These are phyloP conservation scores for Lepus oiostolus DNA, from an alignment of 2,797 vertebrate genomes.

Conservation along the genomic window DNA sequence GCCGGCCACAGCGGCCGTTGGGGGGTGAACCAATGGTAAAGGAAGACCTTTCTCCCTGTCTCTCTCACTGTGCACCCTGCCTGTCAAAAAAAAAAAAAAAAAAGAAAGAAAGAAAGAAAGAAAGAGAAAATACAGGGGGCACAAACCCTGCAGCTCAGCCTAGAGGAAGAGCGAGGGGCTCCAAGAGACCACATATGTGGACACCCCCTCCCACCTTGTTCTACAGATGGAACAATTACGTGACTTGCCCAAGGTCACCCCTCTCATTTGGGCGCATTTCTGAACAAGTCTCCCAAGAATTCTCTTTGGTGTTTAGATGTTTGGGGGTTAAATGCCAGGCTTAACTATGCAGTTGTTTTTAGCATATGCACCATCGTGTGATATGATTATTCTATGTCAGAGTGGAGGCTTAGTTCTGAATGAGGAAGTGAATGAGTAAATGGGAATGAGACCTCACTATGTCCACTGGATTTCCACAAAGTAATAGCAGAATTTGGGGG, in stretches of 20 bases:
- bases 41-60: too few relatives aligned
- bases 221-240: neutral
- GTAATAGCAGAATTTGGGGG: neutral
- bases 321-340: neutral
- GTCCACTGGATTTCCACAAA: neutral
- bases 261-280: neutral
- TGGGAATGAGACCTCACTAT: neutral
- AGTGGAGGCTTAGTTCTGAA: neutral
- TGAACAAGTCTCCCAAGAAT: neutral
- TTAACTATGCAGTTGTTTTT: neutral
- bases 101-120: too few relatives aligned
- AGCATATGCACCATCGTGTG: neutral
- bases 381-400: neutral
- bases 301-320: neutral
- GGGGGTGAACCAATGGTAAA: too few relatives aligned
- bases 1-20: too few relatives aligned
- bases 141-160: neutral
- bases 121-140: neutral
- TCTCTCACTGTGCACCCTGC: too few relatives aligned
- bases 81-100: too few relatives aligned
- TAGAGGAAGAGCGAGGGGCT: neutral
- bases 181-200: rapidly evolving
- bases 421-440: neutral
- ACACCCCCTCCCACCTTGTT: too few relatives aligned
- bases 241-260: neutral